Percentiles rank a stretch among this genome's conserved stretches.
phyloP scores from a whole-genome alignment of 2,113 vertebrate genomes.

The Odocoileus hemionus region DNA sequence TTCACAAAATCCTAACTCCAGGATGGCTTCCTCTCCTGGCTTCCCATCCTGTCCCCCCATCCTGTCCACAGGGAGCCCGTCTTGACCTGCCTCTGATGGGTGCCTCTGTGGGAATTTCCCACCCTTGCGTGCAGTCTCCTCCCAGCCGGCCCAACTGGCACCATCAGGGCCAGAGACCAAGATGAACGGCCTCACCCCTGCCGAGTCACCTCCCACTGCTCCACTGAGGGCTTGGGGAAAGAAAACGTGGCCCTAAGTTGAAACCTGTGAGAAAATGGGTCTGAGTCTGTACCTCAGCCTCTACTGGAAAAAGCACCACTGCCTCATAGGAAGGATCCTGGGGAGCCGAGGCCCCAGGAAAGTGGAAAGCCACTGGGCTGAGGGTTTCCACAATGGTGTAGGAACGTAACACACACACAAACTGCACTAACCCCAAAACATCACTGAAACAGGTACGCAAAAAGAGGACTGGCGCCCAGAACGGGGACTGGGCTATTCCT shows the following conservation, averaged over 20 bases:
- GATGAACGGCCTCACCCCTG: neutral
- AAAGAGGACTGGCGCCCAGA: neutral
- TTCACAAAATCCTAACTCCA: neutral
- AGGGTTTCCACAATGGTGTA: rapidly evolving
- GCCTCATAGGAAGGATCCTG: rapidly evolving
- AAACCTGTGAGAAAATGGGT: neutral
- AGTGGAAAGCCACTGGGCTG: neutral
- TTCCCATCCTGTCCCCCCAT: neutral
- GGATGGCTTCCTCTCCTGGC: neutral
- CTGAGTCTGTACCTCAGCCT: neutral
- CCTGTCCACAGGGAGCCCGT: neutral
- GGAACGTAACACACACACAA: neutral
- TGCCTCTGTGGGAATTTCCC: neutral
- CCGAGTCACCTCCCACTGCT: neutral
- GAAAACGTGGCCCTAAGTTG: neutral
- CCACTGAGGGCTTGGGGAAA: neutral
- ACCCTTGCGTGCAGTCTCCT: neutral
- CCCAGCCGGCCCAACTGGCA: neutral
- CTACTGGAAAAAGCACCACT: neutral
- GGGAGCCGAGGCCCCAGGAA: neutral
- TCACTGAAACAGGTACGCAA: neutral
- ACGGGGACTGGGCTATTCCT: neutral
- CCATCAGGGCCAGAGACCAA: neutral
- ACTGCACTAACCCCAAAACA: neutral
- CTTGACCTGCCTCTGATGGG: neutral